These are phyloP conservation scores for Antedon bifida DNA, from an alignment of 35 echinoderm and acorn worm species.

Conservation along the genomic window DNA sequence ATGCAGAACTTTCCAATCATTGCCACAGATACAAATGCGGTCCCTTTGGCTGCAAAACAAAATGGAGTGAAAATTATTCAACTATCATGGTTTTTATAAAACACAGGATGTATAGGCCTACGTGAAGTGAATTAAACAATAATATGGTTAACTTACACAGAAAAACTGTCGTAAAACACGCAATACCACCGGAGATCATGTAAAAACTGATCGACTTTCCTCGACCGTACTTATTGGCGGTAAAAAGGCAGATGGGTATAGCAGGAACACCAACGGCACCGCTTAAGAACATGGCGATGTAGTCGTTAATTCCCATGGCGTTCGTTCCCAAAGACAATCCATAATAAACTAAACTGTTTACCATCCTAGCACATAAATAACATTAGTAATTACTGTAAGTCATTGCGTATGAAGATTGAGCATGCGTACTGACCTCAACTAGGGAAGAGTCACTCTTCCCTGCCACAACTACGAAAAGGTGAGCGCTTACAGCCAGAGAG, in stretches of 20 bases:
- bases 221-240: not conserved
- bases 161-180: not conserved
- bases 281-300: not conserved
- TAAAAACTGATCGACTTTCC: not conserved
- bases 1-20: slow-evolving; percentile 5
- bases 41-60: not conserved
- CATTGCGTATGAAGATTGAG: no score
- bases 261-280: slow-evolving; percentile 1
- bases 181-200: not conserved
- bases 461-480: no score
- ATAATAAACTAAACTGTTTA: not conserved
- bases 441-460: no score
- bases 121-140: not conserved
- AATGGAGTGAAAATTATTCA: no score
- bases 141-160: not conserved
- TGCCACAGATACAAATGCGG: not conserved
- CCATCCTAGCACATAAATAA: not conserved
- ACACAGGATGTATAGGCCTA: no score
- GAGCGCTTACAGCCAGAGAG: no score
- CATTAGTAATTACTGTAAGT: no score
- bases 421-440: no score
- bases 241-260: not conserved
- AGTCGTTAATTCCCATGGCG: not conserved
- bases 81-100: no score
- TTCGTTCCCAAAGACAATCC: not conserved